Conservation (phyloP, 2,113 vertebrate species). For the Sus scrofa region DNA sequence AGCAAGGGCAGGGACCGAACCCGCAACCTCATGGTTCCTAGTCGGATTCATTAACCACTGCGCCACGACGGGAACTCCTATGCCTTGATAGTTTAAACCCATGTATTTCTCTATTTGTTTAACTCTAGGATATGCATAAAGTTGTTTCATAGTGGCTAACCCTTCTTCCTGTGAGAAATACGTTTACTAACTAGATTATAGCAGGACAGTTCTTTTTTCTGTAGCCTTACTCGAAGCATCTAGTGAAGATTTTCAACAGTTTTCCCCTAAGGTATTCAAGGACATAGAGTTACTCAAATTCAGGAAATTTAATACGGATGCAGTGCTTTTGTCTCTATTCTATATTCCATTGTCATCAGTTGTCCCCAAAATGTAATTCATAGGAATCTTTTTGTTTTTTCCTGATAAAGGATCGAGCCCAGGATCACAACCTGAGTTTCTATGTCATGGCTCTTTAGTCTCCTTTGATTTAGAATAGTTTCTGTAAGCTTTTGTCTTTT, state of each 20-base stretch:
- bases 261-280: conserved; percentile 21
- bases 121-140: background rate
- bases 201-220: conserved; percentile 30
- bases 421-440: conserved; percentile 21
- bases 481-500: conserved; percentile 33
- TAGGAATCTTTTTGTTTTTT: conserved; percentile 12
- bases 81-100: conserved; percentile 39
- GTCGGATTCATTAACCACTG: no score
- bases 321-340: background rate
- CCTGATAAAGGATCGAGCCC: background rate
- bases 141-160: conserved; percentile 37
- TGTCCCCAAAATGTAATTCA: conserved; percentile 44
- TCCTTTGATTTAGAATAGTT: conserved; percentile 52
- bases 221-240: background rate
- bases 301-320: conserved; percentile 40
- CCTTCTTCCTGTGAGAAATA: conserved; percentile 6
- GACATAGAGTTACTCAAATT: conserved; percentile 29
- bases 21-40: no score
- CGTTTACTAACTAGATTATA: conserved; percentile 23
- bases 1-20: no score
- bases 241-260: conserved; percentile 2
- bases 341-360: background rate
- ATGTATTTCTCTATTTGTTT: conserved; percentile 20
- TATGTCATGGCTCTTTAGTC: conserved; percentile 26
- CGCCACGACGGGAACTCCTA: no score